Evolutionary conservation across 2,888 invertebrate genomes (phyloP), one percentile per base, ranked within the genome.

Genomic region (Hyppa rectilinea): DNA sequence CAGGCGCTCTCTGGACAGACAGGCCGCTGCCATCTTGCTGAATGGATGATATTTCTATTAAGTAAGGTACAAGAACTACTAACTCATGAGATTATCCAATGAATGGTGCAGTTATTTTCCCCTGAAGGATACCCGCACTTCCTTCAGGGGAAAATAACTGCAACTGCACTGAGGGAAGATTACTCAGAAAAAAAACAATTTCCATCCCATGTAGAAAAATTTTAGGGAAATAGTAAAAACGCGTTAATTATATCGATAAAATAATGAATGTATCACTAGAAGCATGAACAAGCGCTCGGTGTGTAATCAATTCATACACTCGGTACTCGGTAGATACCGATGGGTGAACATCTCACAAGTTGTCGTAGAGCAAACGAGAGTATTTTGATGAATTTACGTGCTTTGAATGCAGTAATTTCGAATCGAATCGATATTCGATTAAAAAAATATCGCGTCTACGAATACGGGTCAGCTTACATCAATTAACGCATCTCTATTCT

Each of bases 401-500:
- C 1, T 67, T n/a, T 26, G n/a, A 43, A 69, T 26, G 43, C n/a
- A 34, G 23, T 23, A 3, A 20, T 45, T 69, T 12, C n/a, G n/a
- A 69, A 36, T 36, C 26, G 26, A 29, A 65, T 17, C 26, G 17
- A 69, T 45, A 36, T 36, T 65, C 36, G 70, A 47, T 65, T 36
- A 14, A n/a, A 67, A 40, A 29, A 43, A 47, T 65, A 31, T 23
- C 26, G 31, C 29, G 49, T 36, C 23, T 36, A 47, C 29, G 23
- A 55, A 17, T 4, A 23, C 29, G 49, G 45, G 17, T n/a, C 34
- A 40, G 38, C 23, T 5, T n/a, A 43, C 26, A 49, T 34, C 53
- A 81, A 63, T 78, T 60, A 70, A 53, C 70, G 82, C 82, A 82
- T 63, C 71, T 63, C 71, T 81, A 70, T 49, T 29, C 50, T 9